These are phyloP conservation scores for Sebastolobus alascanus DNA, from an alignment of 2,797 vertebrate species.

Conservation along the genomic window DNA sequence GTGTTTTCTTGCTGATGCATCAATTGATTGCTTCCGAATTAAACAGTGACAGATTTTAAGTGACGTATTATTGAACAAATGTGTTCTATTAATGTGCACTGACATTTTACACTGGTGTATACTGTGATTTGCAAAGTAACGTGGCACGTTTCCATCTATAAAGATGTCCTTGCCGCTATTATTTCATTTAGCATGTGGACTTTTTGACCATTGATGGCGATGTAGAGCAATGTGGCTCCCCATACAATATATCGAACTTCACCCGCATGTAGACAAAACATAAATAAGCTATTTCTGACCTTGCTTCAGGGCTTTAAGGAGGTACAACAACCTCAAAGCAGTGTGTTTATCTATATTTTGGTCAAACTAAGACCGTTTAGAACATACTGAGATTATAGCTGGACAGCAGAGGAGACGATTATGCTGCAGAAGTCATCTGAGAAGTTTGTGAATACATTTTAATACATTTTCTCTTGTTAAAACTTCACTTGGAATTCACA, in stretches of 20 bases:
- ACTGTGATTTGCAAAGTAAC: slow-evolving; percentile 19
- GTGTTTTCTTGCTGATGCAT: slow-evolving; percentile 57
- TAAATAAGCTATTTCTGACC: background rate
- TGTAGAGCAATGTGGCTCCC: background rate
- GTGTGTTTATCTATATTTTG: background rate
- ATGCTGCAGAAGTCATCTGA: background rate
- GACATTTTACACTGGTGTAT: slow-evolving; percentile 60
- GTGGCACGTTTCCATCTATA: slow-evolving; percentile 42
- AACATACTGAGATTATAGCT: background rate
- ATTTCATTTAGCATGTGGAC: slow-evolving; percentile 10
- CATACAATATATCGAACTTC: background rate
- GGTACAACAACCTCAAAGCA: background rate
- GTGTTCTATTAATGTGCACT: slow-evolving; percentile 58
- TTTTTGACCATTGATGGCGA: background rate
- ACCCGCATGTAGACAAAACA: background rate
- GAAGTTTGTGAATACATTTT: background rate
- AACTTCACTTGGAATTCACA: background rate
- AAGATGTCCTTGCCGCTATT: slow-evolving; percentile 11
- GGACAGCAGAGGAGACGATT: background rate
- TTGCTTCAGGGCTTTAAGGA: background rate
- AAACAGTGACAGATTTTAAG: slow-evolving; percentile 66
- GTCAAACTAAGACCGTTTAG: background rate
- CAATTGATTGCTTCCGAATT: slow-evolving; percentile 68
- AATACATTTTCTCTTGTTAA: background rate
- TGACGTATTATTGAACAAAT: slow-evolving; percentile 62